These are phyloP conservation scores for Chaetops frenatus DNA, from an alignment of 2,113 vertebrate genomes.

Conservation along the genomic window DNA sequence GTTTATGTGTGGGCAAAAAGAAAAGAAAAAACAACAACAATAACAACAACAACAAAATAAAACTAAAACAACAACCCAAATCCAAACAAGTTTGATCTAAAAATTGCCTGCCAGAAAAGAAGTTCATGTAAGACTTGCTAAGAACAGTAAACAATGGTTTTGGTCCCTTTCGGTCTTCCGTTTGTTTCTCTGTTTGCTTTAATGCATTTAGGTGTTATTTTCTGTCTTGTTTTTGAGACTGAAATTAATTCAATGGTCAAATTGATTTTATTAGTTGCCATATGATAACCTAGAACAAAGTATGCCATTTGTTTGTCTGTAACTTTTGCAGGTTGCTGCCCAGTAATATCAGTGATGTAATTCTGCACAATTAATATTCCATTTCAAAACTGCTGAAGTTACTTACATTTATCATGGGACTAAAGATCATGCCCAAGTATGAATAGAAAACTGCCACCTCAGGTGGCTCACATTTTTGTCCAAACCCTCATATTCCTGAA, in stretches of 20 bases:
- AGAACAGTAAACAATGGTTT: not conserved
- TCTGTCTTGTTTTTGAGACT: not conserved
- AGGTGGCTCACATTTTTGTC: not conserved
- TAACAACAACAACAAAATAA: too few relatives aligned
- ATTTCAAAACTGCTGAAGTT: not conserved
- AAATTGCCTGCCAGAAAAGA: not conserved
- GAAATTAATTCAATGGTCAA: not conserved
- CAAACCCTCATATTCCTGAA: not conserved
- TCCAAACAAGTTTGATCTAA: too few relatives aligned
- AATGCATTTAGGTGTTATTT: not conserved
- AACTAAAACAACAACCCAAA: too few relatives aligned
- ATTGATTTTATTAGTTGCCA: not conserved
- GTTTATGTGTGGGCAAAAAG: too few relatives aligned
- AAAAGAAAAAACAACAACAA: too few relatives aligned
- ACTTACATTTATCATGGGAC: not conserved
- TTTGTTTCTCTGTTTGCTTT: not conserved
- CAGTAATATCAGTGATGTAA: not conserved
- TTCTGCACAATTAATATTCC: not conserved
- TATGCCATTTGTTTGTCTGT: not conserved
- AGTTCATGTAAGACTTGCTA: not conserved
- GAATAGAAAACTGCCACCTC: not conserved
- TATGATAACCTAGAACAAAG: not conserved
- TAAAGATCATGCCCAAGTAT: not conserved
- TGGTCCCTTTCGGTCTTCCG: not conserved
- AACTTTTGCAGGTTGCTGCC: not conserved